These are phyloP conservation scores for Gouania willdenowi DNA, from an alignment of 2,797 vertebrate genomes.

Conservation along the genomic window DNA sequence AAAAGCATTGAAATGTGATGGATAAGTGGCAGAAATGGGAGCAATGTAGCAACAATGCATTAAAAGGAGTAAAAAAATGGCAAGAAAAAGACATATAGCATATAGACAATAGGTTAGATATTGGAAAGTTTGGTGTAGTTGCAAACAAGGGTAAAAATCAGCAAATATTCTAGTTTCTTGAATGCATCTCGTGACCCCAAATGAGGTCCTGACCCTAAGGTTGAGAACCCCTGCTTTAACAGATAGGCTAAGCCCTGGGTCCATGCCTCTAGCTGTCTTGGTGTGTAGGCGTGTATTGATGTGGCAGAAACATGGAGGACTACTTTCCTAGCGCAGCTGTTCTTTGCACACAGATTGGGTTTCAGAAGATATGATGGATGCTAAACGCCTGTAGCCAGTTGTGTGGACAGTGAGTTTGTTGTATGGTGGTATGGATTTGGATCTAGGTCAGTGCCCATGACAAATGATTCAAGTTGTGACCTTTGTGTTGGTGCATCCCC, in stretches of 20 bases:
- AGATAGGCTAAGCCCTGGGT: slow-evolving; percentile 12
- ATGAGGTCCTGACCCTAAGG: no score
- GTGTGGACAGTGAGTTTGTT: slow-evolving; percentile 68
- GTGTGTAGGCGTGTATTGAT: slow-evolving; percentile 6
- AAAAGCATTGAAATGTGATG: no score
- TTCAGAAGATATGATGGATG: slow-evolving; percentile 87
- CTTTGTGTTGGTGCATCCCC: slow-evolving; percentile 53
- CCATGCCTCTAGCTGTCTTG: slow-evolving; percentile 30
- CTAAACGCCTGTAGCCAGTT: slow-evolving; percentile 86
- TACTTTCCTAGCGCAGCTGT: slow-evolving; percentile 80
- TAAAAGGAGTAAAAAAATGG: no score
- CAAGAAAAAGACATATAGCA: no score
- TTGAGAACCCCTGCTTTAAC: no score
- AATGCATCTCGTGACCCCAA: no score
- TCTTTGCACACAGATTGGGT: slow-evolving; percentile 82
- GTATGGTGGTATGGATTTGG: slow-evolving; percentile 65
- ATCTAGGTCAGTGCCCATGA: slow-evolving; percentile 80
- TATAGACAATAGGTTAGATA: no score
- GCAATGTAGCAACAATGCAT: no score
- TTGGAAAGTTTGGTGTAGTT: no score
- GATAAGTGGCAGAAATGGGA: no score
- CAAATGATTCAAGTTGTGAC: slow-evolving; percentile 79
- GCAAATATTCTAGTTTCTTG: no score
- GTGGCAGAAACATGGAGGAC: slow-evolving; percentile 48
- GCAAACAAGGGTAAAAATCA: no score